Base-by-base conservation (phyloP, 2,113 vertebrate genomes). In the Corythaixoides concolor region DNA sequence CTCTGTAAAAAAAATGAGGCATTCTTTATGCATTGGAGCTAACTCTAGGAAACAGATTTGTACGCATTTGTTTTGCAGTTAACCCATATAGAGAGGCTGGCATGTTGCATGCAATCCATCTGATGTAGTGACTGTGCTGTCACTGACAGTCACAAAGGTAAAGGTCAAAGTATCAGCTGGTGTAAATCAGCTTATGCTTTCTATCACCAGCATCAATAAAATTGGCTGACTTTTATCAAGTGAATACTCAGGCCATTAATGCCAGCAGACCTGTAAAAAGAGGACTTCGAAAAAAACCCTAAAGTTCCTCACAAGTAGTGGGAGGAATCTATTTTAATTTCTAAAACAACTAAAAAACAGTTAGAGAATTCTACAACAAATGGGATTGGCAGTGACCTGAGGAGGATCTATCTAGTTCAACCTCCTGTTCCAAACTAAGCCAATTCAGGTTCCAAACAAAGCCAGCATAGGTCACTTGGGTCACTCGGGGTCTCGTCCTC, bases 391-490 rank as follows among this genome's bases (percentile, higher is more conserved):
- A 30, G 17, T 20, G 15, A 45, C 10, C 19, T 39, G 3, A 5
- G 39, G 39, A 69, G 24, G 22, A 7, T 47, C 17, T 45, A 15
- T 23, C 23, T 62, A 45, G 14, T 58, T 35, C 50, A 82, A 9
- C 20, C 13, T 27, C 18, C 41, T 43, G 12, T 9, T 59, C 53
- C n/a, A 41, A 39, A 10, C 20, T 52, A 6, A 53, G 6, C 5
- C 62, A 89, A 12, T 10, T 63, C 16, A 39, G 39, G 39, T 39
- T 39, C 39, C 39, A 39, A 39, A 39, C 39, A 39, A 39, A 39
- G 39, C 39, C 39, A 39, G 8, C n/a, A 39, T 7, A 56, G 12
- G 5, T 80, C 15, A 0, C 26, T 14, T 0, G 2, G 12, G 5
- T 80, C 15, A 0, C 26, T 14, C 0, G 2, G 15, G 23, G 10